Evolutionary conservation across 2,113 vertebrate genomes (phyloP).

Genomic region (Gallinago media): DNA sequence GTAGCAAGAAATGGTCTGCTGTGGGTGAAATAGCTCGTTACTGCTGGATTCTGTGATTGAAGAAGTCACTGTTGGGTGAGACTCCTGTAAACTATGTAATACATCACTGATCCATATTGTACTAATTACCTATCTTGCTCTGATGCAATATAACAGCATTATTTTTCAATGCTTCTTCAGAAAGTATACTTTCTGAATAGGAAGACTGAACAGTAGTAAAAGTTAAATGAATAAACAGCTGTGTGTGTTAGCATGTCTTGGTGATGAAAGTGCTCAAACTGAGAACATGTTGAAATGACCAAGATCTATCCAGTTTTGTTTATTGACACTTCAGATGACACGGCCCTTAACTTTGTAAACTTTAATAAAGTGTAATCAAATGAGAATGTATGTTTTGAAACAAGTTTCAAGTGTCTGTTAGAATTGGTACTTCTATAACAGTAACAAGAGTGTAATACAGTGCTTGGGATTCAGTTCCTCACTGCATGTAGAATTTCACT

Average conservation of each 20-base stretch:
- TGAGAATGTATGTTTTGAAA: neutral
- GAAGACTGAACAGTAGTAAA: neutral
- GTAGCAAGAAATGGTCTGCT: neutral
- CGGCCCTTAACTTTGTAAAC: neutral
- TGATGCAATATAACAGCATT: neutral
- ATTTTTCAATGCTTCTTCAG: neutral
- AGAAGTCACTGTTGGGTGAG: neutral
- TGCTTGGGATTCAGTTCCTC: neutral
- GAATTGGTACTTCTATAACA: neutral
- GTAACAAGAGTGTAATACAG: neutral
- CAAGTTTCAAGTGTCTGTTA: neutral
- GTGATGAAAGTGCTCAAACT: neutral
- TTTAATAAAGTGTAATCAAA: neutral
- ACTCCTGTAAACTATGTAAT: neutral
- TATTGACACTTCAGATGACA: neutral
- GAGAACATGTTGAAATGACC: neutral
- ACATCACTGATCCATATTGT: neutral
- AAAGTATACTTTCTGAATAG: neutral
- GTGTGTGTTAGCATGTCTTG: neutral
- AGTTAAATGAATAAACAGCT: neutral
- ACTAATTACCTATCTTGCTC: neutral
- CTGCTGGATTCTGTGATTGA: neutral
- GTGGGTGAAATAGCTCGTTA: neutral
- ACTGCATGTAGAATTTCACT: neutral
- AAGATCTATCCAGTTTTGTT: neutral